These are phyloP conservation scores for Tipula vernalis DNA, from an alignment of 2,888 invertebrate genomes.

Conservation along the genomic window DNA sequence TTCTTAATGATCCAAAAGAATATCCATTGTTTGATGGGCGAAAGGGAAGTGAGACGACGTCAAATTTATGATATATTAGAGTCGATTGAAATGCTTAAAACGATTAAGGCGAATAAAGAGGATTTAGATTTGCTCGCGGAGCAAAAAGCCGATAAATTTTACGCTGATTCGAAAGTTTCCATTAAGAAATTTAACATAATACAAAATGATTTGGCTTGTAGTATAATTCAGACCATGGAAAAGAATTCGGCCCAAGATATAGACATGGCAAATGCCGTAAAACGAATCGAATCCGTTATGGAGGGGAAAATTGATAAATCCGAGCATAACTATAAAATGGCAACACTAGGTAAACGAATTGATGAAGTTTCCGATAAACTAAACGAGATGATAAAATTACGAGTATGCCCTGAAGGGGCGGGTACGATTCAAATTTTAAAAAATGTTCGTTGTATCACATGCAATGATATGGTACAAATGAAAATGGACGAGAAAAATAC, in stretches of 20 bases:
- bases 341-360: background rate
- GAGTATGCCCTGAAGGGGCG: background rate
- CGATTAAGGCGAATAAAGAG: background rate
- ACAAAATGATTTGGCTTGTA: background rate
- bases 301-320: background rate
- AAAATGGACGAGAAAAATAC: background rate
- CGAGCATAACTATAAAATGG: background rate
- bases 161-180: background rate
- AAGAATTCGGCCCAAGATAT: background rate
- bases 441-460: background rate
- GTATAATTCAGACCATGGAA: background rate
- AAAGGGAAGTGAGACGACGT: background rate
- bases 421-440: background rate
- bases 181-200: background rate
- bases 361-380: background rate
- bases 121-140: background rate
- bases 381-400: background rate
- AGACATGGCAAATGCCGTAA: background rate
- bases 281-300: background rate
- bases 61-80: background rate
- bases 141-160: background rate
- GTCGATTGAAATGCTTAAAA: background rate
- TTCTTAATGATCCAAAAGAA: background rate
- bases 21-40: background rate
- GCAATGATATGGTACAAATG: background rate